These are phyloP conservation scores for Clarias pachynema DNA, from an alignment of 2,797 vertebrate species.

Conservation along the genomic window DNA sequence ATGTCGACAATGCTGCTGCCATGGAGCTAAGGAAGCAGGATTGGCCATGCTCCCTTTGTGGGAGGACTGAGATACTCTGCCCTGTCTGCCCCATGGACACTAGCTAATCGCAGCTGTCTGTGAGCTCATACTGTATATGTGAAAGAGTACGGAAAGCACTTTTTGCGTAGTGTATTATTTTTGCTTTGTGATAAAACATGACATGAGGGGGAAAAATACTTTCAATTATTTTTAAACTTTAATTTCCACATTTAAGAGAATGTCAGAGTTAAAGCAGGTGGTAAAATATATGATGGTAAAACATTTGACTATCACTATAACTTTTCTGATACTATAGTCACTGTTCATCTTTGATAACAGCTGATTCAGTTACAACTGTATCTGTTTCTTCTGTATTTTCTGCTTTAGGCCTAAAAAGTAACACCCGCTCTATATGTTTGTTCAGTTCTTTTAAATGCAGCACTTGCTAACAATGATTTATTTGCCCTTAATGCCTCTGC, in stretches of 20 bases:
- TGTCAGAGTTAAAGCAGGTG: not conserved
- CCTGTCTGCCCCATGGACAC: not conserved
- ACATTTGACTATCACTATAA: not conserved
- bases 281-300: not conserved
- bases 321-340: not conserved
- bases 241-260: not conserved
- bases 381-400: not conserved
- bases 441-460: not conserved
- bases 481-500: not conserved
- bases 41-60: not conserved
- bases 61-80: not conserved
- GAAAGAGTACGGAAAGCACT: not conserved
- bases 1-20: not conserved
- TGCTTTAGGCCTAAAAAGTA: not conserved
- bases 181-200: not conserved
- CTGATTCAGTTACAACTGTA: not conserved
- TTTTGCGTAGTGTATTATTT: not conserved
- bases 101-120: not conserved
- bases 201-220: not conserved
- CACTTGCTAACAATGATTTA: conserved; percentile 15
- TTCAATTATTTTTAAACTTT: not conserved
- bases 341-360: not conserved
- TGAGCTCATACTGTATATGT: not conserved
- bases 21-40: not conserved
- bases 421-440: not conserved